phyloP scores from a whole-genome alignment of 2,113 vertebrate genomes.

The Chloropsis cyanopogon region DNA sequence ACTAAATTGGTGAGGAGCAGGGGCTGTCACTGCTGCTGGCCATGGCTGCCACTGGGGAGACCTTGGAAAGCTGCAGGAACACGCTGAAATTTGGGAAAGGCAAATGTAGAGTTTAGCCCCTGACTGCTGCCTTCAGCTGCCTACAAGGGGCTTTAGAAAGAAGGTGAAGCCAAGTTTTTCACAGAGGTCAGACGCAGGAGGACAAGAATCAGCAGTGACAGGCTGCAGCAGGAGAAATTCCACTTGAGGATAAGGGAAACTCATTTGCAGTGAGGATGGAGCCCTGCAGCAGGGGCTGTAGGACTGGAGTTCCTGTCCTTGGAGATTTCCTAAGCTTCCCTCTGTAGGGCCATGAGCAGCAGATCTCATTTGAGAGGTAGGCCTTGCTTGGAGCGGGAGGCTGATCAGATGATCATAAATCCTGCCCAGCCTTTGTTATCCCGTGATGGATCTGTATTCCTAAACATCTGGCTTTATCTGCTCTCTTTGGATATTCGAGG shows the following conservation, averaged over 20 bases:
- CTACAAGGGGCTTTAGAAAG: not conserved
- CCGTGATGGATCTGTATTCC: accelerated
- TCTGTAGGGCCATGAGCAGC: not conserved
- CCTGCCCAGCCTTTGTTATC: not conserved
- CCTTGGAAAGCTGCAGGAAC: not conserved
- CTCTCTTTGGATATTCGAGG: accelerated
- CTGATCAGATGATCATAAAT: not conserved
- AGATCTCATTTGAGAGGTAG: not conserved
- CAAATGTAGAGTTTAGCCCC: not conserved
- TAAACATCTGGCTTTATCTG: not conserved
- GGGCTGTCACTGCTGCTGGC: not conserved
- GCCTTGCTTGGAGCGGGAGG: not conserved
- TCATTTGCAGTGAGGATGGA: not conserved
- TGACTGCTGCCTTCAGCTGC: not conserved
- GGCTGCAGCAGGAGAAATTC: not conserved
- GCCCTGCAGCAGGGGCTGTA: not conserved
- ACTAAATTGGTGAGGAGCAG: not conserved
- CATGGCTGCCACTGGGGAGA: not conserved
- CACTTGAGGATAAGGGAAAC: not conserved
- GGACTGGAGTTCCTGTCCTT: not conserved
- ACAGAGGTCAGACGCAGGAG: not conserved
- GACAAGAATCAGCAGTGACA: not conserved
- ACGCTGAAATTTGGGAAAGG: not conserved
- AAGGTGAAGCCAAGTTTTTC: not conserved
- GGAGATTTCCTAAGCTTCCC: not conserved